Evolutionary conservation across 2,797 vertebrate genomes (phyloP).

Genomic region (Falco rusticolus): DNA sequence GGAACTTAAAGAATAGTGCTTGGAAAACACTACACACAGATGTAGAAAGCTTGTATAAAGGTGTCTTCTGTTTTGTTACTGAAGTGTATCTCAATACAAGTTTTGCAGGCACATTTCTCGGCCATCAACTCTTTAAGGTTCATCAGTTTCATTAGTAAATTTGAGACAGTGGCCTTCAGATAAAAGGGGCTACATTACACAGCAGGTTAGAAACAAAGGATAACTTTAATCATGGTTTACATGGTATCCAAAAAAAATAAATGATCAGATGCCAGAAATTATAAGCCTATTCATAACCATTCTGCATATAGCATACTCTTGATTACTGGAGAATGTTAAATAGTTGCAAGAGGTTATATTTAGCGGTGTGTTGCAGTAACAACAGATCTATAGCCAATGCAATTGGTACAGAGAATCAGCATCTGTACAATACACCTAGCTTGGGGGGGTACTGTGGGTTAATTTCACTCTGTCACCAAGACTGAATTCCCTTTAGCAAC

Average conservation of each 20-base stretch:
- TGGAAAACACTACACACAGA: neutral
- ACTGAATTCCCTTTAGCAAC: neutral
- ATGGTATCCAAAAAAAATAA: neutral
- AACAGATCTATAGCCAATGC: neutral
- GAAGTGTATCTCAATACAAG: neutral
- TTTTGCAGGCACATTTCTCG: neutral
- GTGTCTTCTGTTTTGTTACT: neutral
- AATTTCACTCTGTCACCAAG: neutral
- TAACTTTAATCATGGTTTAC: neutral
- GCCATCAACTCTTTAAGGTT: slow-evolving; percentile 3
- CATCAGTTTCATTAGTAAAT: slow-evolving; percentile 34
- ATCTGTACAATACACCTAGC: neutral
- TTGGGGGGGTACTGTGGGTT: neutral
- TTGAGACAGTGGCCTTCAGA: neutral
- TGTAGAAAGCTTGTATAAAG: neutral
- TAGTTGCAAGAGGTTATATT: neutral
- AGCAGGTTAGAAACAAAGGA: slow-evolving; percentile 24
- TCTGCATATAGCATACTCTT: neutral
- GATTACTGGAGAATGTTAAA: neutral
- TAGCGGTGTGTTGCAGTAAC: neutral
- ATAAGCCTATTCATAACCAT: neutral
- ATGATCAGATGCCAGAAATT: slow-evolving; percentile 3
- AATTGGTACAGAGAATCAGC: neutral
- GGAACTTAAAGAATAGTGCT: neutral
- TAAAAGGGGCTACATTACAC: slow-evolving; percentile 20